These are phyloP conservation scores for Drosophila helvetica DNA, from an alignment of 2,888 invertebrate species.

Conservation along the genomic window DNA sequence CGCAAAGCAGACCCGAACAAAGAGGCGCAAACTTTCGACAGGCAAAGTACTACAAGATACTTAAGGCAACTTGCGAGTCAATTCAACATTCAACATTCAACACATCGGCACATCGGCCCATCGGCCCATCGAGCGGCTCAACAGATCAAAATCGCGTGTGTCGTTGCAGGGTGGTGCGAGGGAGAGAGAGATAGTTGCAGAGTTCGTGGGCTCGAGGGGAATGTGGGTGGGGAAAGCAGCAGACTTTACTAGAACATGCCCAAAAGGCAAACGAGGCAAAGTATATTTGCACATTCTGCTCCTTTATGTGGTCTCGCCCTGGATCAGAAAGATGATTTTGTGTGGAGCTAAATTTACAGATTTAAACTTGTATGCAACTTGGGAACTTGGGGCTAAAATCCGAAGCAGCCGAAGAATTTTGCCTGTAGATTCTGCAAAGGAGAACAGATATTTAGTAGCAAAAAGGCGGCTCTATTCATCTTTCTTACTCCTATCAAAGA, in stretches of 20 bases:
- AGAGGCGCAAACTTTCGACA: slow-evolving; percentile 28
- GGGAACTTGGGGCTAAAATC: no score
- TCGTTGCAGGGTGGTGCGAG: slow-evolving; percentile 9
- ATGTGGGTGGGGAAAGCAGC: background rate
- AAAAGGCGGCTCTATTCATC: no score
- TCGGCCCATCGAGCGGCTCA: slow-evolving; percentile 46
- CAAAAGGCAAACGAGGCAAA: slow-evolving; percentile 8
- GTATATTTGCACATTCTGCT: slow-evolving; percentile 15
- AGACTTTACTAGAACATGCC: slow-evolving; percentile 26
- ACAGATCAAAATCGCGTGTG: slow-evolving; percentile 64
- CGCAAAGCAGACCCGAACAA: background rate
- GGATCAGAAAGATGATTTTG: background rate
- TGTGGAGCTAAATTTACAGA: slow-evolving; percentile 3
- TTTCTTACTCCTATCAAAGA: no score
- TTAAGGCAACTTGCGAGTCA: slow-evolving; percentile 64
- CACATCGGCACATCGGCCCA: no score
- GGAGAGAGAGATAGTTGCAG: no score
- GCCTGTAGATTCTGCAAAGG: background rate
- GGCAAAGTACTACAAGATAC: slow-evolving; percentile 46
- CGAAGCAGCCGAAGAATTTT: background rate
- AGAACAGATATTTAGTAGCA: no score
- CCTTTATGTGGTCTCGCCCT: slow-evolving; percentile 11
- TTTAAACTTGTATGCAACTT: background rate
- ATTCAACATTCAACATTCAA: slow-evolving; percentile 50
- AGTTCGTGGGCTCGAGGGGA: no score